A percentile compares a stretch with the other conserved stretches of the same genome.
Conservation (phyloP, 2,113 vertebrate genomes). For the Leptosomus discolor region DNA sequence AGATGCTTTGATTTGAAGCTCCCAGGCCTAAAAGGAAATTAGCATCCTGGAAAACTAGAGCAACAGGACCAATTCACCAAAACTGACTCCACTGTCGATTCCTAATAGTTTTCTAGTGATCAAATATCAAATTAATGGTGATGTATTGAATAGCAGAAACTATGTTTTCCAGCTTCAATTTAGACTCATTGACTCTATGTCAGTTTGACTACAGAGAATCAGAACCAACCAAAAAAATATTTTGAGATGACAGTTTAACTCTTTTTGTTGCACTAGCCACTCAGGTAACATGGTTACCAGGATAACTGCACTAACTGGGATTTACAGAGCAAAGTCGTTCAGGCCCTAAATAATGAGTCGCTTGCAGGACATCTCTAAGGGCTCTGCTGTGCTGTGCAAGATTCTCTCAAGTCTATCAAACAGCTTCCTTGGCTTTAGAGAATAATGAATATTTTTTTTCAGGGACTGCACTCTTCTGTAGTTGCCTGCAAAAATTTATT, state of each 20-base stretch:
- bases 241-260: neutral
- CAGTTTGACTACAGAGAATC: neutral
- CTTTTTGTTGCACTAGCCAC: neutral
- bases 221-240: neutral
- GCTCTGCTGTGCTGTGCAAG: neutral
- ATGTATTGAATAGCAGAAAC: neutral
- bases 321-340: neutral
- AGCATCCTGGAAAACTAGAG: neutral
- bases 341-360: neutral
- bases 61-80: neutral
- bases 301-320: neutral
- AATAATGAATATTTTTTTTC: neutral
- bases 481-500: neutral
- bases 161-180: neutral
- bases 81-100: neutral
- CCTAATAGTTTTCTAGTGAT: neutral
- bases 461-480: neutral
- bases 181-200: neutral
- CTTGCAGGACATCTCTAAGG: neutral
- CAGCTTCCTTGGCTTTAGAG: neutral
- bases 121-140: neutral
- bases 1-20: neutral
- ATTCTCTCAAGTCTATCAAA: neutral
- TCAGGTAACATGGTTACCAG: neutral
- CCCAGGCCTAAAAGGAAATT: neutral